Conservation (phyloP, 64 coral and sea anemone genomes). For the Actinia tenebrosa region DNA sequence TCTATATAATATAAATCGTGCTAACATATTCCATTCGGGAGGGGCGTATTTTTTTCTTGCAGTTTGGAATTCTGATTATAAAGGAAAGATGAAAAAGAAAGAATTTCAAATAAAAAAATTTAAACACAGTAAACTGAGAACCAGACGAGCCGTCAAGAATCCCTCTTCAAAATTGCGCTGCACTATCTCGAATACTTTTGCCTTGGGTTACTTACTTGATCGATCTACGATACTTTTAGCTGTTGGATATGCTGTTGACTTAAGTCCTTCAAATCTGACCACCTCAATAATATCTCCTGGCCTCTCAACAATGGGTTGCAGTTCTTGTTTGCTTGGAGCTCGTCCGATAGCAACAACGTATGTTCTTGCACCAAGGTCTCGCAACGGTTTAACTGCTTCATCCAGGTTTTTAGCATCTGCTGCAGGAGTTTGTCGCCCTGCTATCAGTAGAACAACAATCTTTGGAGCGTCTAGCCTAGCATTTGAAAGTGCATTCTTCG, state of each 20-base stretch:
- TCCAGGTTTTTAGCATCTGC: slow-evolving; percentile 22
- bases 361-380: slow-evolving; percentile 31
- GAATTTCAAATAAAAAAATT: too few species aligned
- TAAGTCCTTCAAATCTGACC: background rate
- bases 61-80: too few species aligned
- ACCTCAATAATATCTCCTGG: background rate
- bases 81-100: too few species aligned
- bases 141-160: too few species aligned
- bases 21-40: too few species aligned
- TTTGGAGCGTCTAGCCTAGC: slow-evolving; percentile 15
- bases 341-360: slow-evolving; percentile 28
- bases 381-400: slow-evolving; percentile 4
- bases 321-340: slow-evolving; percentile 13
- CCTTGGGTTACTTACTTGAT: background rate
- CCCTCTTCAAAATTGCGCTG: too few species aligned
- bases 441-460: slow-evolving; percentile 55
- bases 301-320: slow-evolving; percentile 22
- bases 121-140: too few species aligned
- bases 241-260: background rate
- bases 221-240: background rate
- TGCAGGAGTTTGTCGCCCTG: slow-evolving; percentile 38
- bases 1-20: too few species aligned
- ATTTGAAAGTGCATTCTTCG: slow-evolving; percentile 18
- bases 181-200: too few species aligned
- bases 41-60: too few species aligned